Conservation (phyloP, 2,797 vertebrate genomes). For the Coregonus ussuriensis region DNA sequence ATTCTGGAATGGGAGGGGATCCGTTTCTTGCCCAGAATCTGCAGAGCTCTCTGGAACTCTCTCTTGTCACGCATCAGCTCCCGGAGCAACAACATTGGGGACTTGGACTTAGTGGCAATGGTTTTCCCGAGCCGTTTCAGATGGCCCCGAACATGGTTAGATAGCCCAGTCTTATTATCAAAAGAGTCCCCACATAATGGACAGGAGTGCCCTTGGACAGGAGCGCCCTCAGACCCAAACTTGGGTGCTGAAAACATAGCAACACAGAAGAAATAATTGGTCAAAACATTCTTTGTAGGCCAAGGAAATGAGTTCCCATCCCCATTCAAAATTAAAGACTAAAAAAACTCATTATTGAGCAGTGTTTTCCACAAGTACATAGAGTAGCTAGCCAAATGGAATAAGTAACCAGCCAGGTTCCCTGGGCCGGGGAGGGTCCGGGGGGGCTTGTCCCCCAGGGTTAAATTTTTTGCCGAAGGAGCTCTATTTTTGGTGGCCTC, state of each 20-base stretch:
- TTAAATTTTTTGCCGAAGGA: too few species aligned
- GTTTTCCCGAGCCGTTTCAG: conserved; percentile 95
- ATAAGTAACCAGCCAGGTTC: too few species aligned
- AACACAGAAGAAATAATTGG: not conserved
- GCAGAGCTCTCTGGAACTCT: conserved; percentile 91
- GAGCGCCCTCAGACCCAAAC: conserved; percentile 46
- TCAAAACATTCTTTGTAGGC: not conserved
- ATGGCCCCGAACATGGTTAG: conserved; percentile 97
- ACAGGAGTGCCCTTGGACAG: conserved; percentile 72
- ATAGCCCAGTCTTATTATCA: conserved; percentile 96
- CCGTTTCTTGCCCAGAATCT: conserved; percentile 89
- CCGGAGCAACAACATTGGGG: conserved; percentile 91
- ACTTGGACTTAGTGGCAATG: conserved; percentile 88
- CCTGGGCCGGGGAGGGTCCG: too few species aligned
- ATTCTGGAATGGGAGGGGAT: conserved; percentile 86
- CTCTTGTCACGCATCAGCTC: conserved; percentile 98
- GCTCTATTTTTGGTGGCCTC: too few species aligned
- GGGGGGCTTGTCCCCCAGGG: too few species aligned
- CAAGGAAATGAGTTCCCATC: not conserved
- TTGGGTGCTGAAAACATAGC: conserved; percentile 53
- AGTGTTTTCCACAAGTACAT: too few species aligned
- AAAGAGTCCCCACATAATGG: conserved; percentile 96
- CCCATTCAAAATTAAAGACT: not conserved
- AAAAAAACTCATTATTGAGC: not conserved
- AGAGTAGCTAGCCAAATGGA: too few species aligned